Evolutionary conservation across 2,113 vertebrate species (phyloP).

Genomic region (Echinops telfairi): DNA sequence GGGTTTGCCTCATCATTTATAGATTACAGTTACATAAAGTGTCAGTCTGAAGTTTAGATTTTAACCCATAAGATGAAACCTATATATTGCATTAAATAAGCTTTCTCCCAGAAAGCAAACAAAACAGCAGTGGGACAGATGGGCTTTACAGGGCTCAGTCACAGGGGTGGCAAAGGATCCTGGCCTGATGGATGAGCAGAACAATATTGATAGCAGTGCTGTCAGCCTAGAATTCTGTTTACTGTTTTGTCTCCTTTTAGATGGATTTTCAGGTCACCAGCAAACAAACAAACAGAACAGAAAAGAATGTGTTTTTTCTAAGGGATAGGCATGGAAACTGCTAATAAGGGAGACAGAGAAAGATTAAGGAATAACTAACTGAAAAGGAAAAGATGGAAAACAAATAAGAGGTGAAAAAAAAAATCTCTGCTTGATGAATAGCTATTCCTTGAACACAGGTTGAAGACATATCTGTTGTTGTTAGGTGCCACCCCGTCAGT

Average conservation of each 20-base stretch:
- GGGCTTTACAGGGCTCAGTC: no score
- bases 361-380: neutral
- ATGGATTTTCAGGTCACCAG: neutral
- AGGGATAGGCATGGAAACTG: neutral
- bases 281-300: neutral
- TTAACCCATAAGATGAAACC: slow-evolving; percentile 38
- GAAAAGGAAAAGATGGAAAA: slow-evolving; percentile 22
- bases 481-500: no score
- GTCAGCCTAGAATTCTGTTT: neutral
- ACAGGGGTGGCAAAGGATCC: neutral
- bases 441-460: neutral
- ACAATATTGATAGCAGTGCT: neutral
- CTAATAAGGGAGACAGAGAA: slow-evolving; percentile 29
- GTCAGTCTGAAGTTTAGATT: slow-evolving; percentile 1
- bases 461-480: no score
- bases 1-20: neutral
- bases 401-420: neutral
- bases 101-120: neutral
- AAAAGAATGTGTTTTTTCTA: neutral
- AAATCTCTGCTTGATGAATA: neutral
- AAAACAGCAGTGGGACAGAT: neutral
- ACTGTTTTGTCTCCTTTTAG: neutral
- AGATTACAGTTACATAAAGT: slow-evolving; percentile 27
- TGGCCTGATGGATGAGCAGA: neutral
- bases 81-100: neutral